Percentiles rank a stretch among this genome's conserved stretches.
These are phyloP conservation scores for Bradysia coprophila DNA, from an alignment of 1,140 invertebrate genomes.

Conservation along the genomic window DNA sequence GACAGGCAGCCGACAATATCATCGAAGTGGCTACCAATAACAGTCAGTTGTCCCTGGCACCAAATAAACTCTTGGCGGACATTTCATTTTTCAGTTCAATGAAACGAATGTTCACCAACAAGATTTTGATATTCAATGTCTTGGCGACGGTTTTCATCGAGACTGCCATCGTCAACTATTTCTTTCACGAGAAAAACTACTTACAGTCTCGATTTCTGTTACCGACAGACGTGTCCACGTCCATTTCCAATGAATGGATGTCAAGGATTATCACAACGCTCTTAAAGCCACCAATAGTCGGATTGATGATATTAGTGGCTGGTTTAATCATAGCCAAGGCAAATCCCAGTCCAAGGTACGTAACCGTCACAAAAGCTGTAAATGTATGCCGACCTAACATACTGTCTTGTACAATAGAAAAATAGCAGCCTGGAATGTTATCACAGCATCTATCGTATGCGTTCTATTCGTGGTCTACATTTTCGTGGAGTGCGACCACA, in stretches of 20 bases:
- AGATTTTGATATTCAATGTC: constrained; percentile 35
- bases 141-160: constrained; percentile 32
- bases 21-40: constrained; percentile 15
- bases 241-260: constrained; percentile 31
- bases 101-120: constrained; percentile 34
- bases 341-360: constrained; percentile 28
- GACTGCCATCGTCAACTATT: constrained; percentile 33
- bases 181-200: constrained; percentile 31
- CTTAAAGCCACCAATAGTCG: constrained; percentile 39
- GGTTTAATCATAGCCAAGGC: constrained; percentile 39
- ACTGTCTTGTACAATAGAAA: constrained; percentile 8
- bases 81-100: constrained; percentile 31
- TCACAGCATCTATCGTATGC: constrained; percentile 25
- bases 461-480: constrained; percentile 32
- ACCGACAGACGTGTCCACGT: constrained; percentile 30
- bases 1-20: constrained; percentile 29
- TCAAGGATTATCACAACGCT: constrained; percentile 30
- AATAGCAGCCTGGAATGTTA: constrained; percentile 36
- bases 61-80: constrained; percentile 18
- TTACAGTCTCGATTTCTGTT: constrained; percentile 36
- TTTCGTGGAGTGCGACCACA: constrained; percentile 36
- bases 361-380: not conserved
- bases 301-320: constrained; percentile 33
- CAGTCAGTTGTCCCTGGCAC: constrained; percentile 13
- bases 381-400: not conserved